A percentile compares a stretch with the other conserved stretches of the same genome.
Evolutionary conservation across 2,797 vertebrate genomes (phyloP).

Genomic region (Pseudochirops corinnae): DNA sequence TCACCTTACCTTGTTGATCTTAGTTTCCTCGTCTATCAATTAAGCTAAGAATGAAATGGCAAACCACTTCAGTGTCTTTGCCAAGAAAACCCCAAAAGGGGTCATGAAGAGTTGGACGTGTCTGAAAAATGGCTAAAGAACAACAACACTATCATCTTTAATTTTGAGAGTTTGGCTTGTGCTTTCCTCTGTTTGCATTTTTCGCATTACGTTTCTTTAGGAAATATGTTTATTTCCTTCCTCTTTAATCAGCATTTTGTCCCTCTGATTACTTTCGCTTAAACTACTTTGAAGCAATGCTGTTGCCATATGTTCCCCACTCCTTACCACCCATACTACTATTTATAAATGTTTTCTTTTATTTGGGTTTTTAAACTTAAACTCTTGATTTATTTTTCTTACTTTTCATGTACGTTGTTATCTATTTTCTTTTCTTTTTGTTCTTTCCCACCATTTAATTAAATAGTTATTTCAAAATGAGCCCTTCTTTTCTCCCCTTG

Average conservation of each 20-base stretch:
- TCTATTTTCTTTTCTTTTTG: not conserved
- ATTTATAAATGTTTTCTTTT: not conserved
- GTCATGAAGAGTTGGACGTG: not conserved
- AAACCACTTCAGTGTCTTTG: not conserved
- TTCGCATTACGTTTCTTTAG: not conserved
- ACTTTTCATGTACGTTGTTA: not conserved
- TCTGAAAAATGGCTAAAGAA: not conserved
- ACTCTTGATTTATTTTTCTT: not conserved
- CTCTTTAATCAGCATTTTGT: not conserved
- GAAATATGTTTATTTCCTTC: not conserved
- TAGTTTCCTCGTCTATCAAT: not conserved
- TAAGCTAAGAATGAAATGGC: not conserved
- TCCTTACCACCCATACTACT: not conserved
- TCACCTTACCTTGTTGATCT: not conserved
- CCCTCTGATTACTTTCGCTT: not conserved
- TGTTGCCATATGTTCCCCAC: not conserved
- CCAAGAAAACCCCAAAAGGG: not conserved
- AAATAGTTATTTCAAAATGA: not conserved
- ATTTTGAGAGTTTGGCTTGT: not conserved
- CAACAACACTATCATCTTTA: not conserved
- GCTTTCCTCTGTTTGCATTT: not conserved
- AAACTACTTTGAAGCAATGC: not conserved
- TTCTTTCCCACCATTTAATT: not conserved
- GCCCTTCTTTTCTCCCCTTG: not conserved
- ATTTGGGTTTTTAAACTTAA: not conserved